phyloP scores from a whole-genome alignment of 2,113 vertebrate genomes.

The Cyanoderma ruficeps region DNA sequence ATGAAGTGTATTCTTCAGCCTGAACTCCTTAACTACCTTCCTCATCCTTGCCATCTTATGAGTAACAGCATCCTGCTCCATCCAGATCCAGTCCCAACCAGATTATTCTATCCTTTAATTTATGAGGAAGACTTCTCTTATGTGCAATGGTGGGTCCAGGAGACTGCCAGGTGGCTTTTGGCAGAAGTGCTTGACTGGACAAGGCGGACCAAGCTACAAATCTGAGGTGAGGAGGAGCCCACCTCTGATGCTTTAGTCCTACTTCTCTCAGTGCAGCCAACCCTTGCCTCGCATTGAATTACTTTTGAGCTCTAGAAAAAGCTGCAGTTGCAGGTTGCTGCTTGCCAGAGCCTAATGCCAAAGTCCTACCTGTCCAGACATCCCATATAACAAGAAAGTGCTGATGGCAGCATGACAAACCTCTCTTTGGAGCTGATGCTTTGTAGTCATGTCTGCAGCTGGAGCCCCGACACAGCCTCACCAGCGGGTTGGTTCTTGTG shows the following conservation, averaged over 20 bases:
- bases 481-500: background rate
- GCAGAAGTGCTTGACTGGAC: background rate
- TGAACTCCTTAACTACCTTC: background rate
- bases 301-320: conserved; percentile 51
- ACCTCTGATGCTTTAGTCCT: background rate
- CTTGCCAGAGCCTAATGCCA: conserved; percentile 65
- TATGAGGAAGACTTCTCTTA: background rate
- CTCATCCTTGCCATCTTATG: background rate
- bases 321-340: conserved; percentile 62
- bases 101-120: background rate
- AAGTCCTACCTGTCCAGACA: conserved; percentile 65
- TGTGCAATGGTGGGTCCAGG: background rate
- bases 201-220: background rate
- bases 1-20: background rate
- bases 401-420: conserved; percentile 56
- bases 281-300: background rate
- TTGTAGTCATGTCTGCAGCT: conserved; percentile 9
- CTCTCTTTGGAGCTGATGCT: conserved; percentile 19
- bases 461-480: background rate
- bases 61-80: background rate
- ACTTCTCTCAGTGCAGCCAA: background rate
- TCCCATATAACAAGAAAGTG: conserved; percentile 49
- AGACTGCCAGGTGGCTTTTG: background rate
- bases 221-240: background rate
- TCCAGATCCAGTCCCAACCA: background rate